Base-by-base conservation (phyloP, 2,113 vertebrate species). In the Psettodes erumei region DNA sequence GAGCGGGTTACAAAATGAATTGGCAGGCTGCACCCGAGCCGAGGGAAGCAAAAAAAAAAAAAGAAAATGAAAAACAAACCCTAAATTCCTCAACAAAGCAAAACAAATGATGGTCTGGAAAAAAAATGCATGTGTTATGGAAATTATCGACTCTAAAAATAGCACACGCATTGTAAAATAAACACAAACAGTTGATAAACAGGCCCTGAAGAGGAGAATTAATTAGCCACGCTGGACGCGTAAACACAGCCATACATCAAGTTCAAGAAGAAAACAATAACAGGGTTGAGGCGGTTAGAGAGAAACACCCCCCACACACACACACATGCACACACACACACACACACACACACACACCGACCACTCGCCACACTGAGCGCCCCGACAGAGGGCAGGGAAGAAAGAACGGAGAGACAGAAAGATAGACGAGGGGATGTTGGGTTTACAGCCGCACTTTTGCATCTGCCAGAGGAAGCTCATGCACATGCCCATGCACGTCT, bases 181-280 rank as follows among this genome's bases (percentile, higher is more conserved):
- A 89, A 90, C 91, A 91, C 86, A 90, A 90, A 85, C 73, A 67
- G 81, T 87, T 93, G 88, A 93, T 90, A 92, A 90, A 89, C 90
- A 89, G 82, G 87, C 85, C 85, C 88, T 10, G 75, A 92, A 91
- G 91, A 89, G 58, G 78, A 72, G 74, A 93, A 93, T 93, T 92
- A 92, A 94, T 94, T 92, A 92, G 88, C 84, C 72, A 85, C 63
- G 79, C 88, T 86, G 88, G 93, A 89, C 78, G 81, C 58, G 84
- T 91, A 92, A 94, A 93, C 88, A 93, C 77, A 87, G 86, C 84
- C 72, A 93, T 92, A 90, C 89, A 94, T 94, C 91, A 94, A 90
- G 86, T 92, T 93, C 89, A 91, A 81, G 81, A 86, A 78, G 58
- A 85, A 89, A 90, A 91, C 88, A 93, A 90, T 83, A 88, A 91